These are phyloP conservation scores for Microtus oregoni DNA, from an alignment of 2,113 vertebrate species.

Conservation along the genomic window DNA sequence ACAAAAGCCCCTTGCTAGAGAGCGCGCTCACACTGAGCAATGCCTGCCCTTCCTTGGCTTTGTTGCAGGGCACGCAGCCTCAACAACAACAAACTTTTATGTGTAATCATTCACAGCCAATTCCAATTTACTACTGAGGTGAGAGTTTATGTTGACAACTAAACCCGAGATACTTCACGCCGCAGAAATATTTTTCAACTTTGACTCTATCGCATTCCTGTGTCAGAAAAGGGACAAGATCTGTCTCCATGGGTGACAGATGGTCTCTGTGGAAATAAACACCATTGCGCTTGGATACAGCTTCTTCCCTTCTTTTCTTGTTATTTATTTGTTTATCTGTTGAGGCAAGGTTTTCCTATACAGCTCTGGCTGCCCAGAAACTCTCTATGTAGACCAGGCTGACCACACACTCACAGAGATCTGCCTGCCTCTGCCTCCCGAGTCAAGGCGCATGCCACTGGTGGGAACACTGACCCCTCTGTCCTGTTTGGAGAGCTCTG, in stretches of 20 bases:
- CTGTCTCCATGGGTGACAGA: background rate
- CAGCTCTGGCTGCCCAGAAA: too few relatives aligned
- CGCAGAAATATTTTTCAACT: background rate
- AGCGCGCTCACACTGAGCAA: conserved; percentile 29
- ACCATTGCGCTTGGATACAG: background rate
- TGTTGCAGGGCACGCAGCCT: conserved; percentile 14
- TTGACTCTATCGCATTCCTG: conserved; percentile 49
- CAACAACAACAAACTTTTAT: conserved; percentile 48
- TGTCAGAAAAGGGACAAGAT: conserved; percentile 34
- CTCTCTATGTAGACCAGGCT: background rate
- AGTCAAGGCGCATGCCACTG: too few relatives aligned
- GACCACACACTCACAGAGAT: background rate
- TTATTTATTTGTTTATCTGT: background rate
- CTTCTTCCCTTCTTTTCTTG: background rate
- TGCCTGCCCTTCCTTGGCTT: conserved; percentile 56
- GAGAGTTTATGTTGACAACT: conserved; percentile 6
- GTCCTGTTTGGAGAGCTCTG: background rate
- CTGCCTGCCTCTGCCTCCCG: background rate
- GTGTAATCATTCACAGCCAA: conserved; percentile 50
- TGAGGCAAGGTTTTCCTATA: background rate
- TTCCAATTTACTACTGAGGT: conserved; percentile 44
- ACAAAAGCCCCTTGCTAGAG: conserved; percentile 55
- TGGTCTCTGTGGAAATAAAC: conserved; percentile 25
- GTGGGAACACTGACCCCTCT: background rate
- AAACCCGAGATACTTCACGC: conserved; percentile 45